A percentile compares a stretch with the other conserved stretches of the same genome.
These are phyloP conservation scores for Pyrrhura leucotis DNA, from an alignment of 2,797 vertebrate genomes.

Conservation along the genomic window DNA sequence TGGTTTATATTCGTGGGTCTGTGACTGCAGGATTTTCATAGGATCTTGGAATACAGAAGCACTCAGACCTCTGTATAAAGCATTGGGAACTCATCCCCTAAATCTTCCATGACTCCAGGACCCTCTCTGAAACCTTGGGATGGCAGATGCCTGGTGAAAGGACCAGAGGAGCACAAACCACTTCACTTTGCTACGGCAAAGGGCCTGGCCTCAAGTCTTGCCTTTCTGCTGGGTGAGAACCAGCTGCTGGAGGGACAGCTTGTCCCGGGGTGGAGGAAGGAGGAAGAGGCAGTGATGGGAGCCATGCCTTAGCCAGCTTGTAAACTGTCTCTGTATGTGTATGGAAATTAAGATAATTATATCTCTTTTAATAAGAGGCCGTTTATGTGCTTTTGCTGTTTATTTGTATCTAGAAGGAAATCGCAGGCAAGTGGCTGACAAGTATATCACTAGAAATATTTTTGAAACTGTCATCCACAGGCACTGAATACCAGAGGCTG, in stretches of 20 bases:
- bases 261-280: not conserved
- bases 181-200: not conserved
- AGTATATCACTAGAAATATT: constrained; percentile 39
- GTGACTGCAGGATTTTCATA: not conserved
- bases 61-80: not conserved
- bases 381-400: constrained; percentile 6
- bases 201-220: not conserved
- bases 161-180: not conserved
- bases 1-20: not conserved
- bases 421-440: constrained; percentile 28
- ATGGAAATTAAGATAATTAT: not conserved
- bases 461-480: constrained; percentile 47
- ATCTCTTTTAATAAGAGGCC: not conserved
- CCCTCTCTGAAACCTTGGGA: not conserved
- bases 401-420: constrained; percentile 13
- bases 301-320: not conserved
- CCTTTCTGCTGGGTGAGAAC: not conserved
- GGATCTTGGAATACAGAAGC: not conserved
- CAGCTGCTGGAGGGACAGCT: not conserved
- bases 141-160: not conserved
- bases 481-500: constrained; percentile 5
- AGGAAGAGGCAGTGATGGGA: not conserved
- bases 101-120: not conserved
- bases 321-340: not conserved
- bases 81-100: not conserved